Evolutionary conservation across 2,888 invertebrate species (phyloP), one percentile per base, ranked within the genome.

Genomic region (Scaeva pyrastri): DNA sequence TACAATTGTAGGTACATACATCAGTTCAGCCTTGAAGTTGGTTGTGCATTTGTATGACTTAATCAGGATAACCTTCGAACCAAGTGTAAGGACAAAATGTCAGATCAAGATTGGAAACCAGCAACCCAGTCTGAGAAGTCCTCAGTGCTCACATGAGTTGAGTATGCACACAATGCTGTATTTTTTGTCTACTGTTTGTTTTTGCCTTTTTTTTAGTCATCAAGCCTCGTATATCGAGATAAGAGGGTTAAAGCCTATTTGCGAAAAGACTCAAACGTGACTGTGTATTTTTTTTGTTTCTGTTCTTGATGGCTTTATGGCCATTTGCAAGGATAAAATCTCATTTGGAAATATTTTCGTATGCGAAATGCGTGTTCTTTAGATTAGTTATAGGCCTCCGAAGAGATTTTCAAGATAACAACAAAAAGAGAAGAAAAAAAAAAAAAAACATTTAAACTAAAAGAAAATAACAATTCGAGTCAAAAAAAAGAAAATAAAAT

Each of bases 41-140:
- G 68, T 14, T 64, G 56, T 71, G 43, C 71, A 62, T 41, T 64
- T 72, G 50, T 66, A 76, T 64, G 39, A 39, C 58, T 66, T 56
- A 19, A 73, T 73, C 64, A 73, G n/a, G 73, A 79, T 66, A 52
- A 60, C 74, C 79, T 60, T 58, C 79, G 58, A 48, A 41, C n/a
- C 66, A 52, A 68, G 68, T 74, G 48, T 74, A 74, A 68, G 74
- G 74, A 60, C 73, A 79, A 50, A 36, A 79, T 58, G 73, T 64
- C 56, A 66, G 48, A 58, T 64, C 66, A 66, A 73, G 66, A 79
- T 66, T 66, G 48, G 66, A 45, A 72, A 62, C 31, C 45, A 58
- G 39, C n/a, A n/a, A n/a, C n/a, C n/a, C n/a, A n/a, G 41, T 26
- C 39, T 64, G 50, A 41, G 62, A n/a, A 64, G 12, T 43, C 45